phyloP scores from a whole-genome alignment of 2,797 vertebrate genomes.

The Novumbra hubbsi region DNA sequence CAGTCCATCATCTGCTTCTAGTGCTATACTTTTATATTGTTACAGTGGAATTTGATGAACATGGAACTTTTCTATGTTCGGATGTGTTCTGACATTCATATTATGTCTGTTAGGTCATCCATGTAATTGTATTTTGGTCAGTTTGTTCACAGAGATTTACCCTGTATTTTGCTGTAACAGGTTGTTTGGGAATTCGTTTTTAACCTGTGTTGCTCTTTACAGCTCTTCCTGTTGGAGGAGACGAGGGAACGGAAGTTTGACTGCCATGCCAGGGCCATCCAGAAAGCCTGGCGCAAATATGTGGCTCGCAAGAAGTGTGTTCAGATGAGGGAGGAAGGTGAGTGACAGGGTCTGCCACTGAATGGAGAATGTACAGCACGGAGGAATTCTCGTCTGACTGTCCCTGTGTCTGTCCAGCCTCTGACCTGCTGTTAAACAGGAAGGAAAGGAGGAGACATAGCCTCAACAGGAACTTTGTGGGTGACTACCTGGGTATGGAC shows the following conservation, averaged over 20 bases:
- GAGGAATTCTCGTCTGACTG: not conserved
- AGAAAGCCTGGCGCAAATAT: slow-evolving; percentile 93
- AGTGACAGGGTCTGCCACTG: slow-evolving; percentile 27
- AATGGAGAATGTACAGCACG: not conserved
- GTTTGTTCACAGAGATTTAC: slow-evolving; percentile 4
- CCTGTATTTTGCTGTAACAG: slow-evolving; percentile 18
- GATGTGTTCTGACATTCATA: slow-evolving; percentile 18
- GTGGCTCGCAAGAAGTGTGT: slow-evolving; percentile 91
- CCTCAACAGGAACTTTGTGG: slow-evolving; percentile 96
- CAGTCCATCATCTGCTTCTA: not conserved
- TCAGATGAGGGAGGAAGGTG: slow-evolving; percentile 98
- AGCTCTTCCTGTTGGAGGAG: slow-evolving; percentile 96
- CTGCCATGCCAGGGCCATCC: slow-evolving; percentile 91
- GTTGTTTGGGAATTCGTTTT: slow-evolving; percentile 17
- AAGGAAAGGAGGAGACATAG: slow-evolving; percentile 95
- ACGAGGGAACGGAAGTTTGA: slow-evolving; percentile 97
- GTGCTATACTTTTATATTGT: not conserved
- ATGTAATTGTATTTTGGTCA: slow-evolving; percentile 17
- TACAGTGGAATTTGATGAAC: not conserved
- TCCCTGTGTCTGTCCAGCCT: slow-evolving; percentile 71
- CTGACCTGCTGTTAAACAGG: slow-evolving; percentile 91
- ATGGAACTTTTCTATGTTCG: slow-evolving; percentile 21
- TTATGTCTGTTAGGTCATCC: slow-evolving; percentile 26
- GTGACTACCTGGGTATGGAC: slow-evolving; percentile 89
- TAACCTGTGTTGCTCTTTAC: slow-evolving; percentile 33